Evolutionary conservation across 2,113 vertebrate genomes (phyloP).

Genomic region (Psilopsiagon aurifrons): DNA sequence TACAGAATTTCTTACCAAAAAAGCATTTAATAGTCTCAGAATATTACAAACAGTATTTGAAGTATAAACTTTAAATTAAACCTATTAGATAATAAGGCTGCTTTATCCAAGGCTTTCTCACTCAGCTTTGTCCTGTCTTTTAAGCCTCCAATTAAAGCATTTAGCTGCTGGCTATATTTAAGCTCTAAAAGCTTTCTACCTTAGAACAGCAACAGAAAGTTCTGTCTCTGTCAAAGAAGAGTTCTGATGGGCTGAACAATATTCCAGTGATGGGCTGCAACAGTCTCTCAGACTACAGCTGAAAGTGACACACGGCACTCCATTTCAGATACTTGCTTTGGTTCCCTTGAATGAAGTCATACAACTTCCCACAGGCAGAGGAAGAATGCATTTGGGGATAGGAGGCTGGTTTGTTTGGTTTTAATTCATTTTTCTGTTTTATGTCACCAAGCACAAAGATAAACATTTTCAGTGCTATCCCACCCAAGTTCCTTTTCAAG

Average conservation of each 20-base stretch:
- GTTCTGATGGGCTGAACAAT: neutral
- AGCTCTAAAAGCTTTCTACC: neutral
- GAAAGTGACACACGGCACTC: neutral
- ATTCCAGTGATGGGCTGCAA: neutral
- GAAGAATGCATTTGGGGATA: neutral
- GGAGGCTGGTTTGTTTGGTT: neutral
- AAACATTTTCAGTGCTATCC: neutral
- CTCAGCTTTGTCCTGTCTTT: neutral
- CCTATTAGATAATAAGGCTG: neutral
- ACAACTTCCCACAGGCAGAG: neutral
- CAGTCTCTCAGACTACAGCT: neutral
- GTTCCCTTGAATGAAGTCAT: neutral
- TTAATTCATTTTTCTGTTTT: neutral
- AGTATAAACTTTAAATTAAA: constrained; percentile 6
- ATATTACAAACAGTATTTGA: neutral
- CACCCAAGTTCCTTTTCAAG: neutral
- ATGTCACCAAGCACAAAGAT: neutral
- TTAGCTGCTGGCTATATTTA: neutral
- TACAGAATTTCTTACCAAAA: neutral
- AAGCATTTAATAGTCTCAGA: neutral
- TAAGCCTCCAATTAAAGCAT: neutral
- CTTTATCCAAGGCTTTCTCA: neutral
- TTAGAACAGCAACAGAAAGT: neutral
- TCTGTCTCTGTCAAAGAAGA: neutral
- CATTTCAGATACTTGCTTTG: neutral